Evolutionary conservation across 2,113 vertebrate species (phyloP).

Genomic region (Rhineura floridana): DNA sequence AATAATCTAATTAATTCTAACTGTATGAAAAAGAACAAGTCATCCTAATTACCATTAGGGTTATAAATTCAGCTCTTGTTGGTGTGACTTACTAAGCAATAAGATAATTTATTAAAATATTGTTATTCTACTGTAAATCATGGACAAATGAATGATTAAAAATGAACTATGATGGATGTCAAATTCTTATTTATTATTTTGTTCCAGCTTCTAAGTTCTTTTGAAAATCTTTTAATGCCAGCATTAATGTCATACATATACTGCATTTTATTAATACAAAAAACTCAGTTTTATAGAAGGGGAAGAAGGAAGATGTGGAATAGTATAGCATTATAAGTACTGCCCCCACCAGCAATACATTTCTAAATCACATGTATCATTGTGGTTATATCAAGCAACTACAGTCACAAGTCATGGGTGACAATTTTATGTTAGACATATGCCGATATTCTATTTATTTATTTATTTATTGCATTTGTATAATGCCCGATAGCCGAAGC

Average conservation of each 20-base stretch:
- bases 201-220: background rate
- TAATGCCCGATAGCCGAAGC: too few species aligned
- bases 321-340: too few species aligned
- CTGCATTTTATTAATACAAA: too few species aligned
- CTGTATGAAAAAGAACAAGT: background rate
- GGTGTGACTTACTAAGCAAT: background rate
- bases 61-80: background rate
- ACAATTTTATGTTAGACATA: background rate
- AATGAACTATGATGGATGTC: constrained; percentile 13
- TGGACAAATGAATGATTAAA: constrained; percentile 17
- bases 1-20: background rate
- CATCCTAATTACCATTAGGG: background rate
- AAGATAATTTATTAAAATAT: background rate
- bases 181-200: constrained; percentile 15
- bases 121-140: background rate
- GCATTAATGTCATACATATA: background rate
- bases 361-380: background rate
- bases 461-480: too few species aligned
- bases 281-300: too few species aligned
- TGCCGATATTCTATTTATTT: too few species aligned
- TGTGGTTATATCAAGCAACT: background rate
- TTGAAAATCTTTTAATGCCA: background rate
- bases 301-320: too few species aligned
- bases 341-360: too few species aligned
- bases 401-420: background rate